These are phyloP conservation scores for Drosophila aldrichi DNA, from an alignment of 2,888 invertebrate species.

Conservation along the genomic window DNA sequence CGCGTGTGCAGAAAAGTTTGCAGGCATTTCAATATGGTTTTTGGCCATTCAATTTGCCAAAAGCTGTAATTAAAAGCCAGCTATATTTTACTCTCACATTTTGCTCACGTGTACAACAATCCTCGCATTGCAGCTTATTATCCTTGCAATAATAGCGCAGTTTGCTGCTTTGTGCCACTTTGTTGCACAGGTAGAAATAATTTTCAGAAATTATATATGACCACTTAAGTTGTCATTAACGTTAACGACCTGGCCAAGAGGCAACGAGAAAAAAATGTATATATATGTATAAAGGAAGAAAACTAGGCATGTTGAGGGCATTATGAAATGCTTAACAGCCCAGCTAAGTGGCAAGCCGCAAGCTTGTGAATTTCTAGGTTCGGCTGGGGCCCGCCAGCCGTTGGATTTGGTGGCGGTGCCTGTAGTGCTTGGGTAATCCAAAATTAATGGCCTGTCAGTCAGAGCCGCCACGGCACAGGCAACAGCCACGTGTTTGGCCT, in stretches of 20 bases:
- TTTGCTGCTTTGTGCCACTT: conserved; percentile 47
- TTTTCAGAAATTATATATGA: conserved; percentile 77
- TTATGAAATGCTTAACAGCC: conserved; percentile 75
- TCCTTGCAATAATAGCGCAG: conserved; percentile 40
- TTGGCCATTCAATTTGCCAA: background rate
- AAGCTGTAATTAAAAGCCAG: background rate
- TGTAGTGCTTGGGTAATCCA: conserved; percentile 72
- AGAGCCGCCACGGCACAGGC: conserved; percentile 39
- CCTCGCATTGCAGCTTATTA: conserved; percentile 28
- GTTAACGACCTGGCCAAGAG: conserved; percentile 66
- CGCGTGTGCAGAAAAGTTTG: conserved; percentile 46
- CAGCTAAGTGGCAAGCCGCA: conserved; percentile 58
- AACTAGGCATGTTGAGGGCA: conserved; percentile 57
- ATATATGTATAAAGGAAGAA: background rate
- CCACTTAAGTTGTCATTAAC: conserved; percentile 79
- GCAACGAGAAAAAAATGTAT: conserved; percentile 10
- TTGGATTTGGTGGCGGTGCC: conserved; percentile 45
- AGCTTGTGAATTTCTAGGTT: conserved; percentile 53
- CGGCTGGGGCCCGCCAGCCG: conserved; percentile 26
- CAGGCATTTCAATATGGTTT: conserved; percentile 7
- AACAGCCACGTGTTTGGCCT: conserved; percentile 56
- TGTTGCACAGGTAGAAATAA: conserved; percentile 71
- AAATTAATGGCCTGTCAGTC: conserved; percentile 80
- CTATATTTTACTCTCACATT: background rate
- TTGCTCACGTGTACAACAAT: background rate